Conservation (phyloP, 2,888 invertebrate species). For the Dryomyza anilis region DNA sequence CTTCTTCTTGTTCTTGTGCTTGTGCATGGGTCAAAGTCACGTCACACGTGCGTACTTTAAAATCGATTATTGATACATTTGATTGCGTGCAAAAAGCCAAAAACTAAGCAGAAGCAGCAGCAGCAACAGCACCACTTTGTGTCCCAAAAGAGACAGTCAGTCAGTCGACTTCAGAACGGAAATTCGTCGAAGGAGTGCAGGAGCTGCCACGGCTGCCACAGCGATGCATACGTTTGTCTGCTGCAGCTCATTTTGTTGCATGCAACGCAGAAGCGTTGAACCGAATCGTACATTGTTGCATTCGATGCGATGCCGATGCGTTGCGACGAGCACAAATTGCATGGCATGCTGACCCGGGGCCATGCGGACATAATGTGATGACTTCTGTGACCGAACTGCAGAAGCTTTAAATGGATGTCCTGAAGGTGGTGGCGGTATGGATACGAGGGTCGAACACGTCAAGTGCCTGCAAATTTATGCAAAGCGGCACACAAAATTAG, state of each 20-base stretch:
- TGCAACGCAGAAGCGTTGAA: conserved; percentile 25
- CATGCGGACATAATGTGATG: conserved; percentile 49
- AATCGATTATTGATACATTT: conserved; percentile 50
- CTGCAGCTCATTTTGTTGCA: not conserved
- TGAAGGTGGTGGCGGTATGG: not conserved
- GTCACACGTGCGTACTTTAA: conserved; percentile 33
- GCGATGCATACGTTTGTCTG: not conserved
- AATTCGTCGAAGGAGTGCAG: no score
- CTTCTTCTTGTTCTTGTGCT: no score
- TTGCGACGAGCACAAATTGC: conserved; percentile 19
- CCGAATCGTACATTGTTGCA: not conserved
- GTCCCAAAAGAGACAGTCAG: no score
- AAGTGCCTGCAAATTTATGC: no score
- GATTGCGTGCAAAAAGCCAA: not conserved
- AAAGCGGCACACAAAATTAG: no score
- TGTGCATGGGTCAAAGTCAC: not conserved
- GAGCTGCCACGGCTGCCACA: no score
- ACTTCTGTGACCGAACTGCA: conserved; percentile 47
- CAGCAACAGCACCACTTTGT: not conserved
- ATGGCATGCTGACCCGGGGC: conserved; percentile 41
- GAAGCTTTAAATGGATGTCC: conserved; percentile 21
- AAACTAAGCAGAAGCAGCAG: not conserved
- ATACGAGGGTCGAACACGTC: not conserved
- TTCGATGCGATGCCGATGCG: not conserved
- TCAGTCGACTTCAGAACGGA: no score